Conservation (phyloP, 2,888 invertebrate species). For the Drosophila prolongata region DNA sequence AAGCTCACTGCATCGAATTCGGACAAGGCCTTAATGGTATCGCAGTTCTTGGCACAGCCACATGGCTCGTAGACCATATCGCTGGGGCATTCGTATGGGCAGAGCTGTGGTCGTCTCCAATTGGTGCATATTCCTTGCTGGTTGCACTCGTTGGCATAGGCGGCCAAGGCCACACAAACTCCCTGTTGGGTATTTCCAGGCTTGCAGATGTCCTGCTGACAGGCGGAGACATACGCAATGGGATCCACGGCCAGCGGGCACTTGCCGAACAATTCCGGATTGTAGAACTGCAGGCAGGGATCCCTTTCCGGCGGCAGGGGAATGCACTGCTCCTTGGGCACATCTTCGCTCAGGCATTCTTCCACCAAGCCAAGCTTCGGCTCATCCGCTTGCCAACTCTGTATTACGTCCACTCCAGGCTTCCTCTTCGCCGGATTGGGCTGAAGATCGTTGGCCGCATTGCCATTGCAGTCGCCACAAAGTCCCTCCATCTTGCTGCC, state of each 20-base stretch:
- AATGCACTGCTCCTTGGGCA: conserved; percentile 84
- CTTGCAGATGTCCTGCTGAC: conserved; percentile 89
- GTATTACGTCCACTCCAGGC: conserved; percentile 83
- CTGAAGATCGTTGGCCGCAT: conserved; percentile 86
- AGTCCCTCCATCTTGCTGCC: conserved; percentile 90
- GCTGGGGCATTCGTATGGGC: conserved; percentile 87
- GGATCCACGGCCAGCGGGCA: conserved; percentile 91
- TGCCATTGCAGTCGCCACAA: conserved; percentile 90
- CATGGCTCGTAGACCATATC: conserved; percentile 82
- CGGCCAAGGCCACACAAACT: conserved; percentile 88
- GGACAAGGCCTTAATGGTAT: conserved; percentile 70
- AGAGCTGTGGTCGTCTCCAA: conserved; percentile 88
- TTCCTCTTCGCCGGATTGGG: conserved; percentile 85
- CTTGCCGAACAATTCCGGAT: conserved; percentile 86
- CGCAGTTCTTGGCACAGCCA: conserved; percentile 83
- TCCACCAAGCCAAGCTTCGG: conserved; percentile 85
- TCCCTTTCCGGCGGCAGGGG: conserved; percentile 87
- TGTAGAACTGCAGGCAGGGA: conserved; percentile 88
- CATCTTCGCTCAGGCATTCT: conserved; percentile 85
- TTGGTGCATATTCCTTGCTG: conserved; percentile 89
- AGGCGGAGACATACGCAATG: conserved; percentile 88
- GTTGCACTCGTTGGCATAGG: conserved; percentile 90
- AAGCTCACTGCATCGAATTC: conserved; percentile 80
- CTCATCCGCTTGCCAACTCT: conserved; percentile 86
- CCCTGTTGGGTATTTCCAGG: conserved; percentile 85